Percentiles rank a stretch among this genome's conserved stretches.
These are phyloP conservation scores for Myathropa florea DNA, from an alignment of 2,888 invertebrate genomes.

Conservation along the genomic window DNA sequence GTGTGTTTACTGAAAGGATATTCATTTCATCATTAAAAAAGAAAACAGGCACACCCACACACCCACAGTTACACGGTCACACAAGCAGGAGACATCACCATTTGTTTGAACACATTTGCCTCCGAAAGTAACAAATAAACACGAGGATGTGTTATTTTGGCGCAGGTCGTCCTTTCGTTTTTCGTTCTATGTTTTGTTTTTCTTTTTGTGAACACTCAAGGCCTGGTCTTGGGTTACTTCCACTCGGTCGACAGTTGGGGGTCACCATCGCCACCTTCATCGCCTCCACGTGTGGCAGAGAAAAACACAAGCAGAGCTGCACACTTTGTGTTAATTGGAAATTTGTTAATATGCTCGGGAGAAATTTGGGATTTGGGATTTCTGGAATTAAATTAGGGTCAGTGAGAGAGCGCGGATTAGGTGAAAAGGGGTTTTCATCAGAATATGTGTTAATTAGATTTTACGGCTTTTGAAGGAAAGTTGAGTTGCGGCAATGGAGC, in stretches of 20 bases:
- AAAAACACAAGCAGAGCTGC: constrained; percentile 7
- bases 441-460: constrained; percentile 31
- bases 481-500: not conserved
- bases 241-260: not conserved
- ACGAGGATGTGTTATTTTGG: constrained; percentile 38
- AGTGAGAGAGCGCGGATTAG: constrained; percentile 11
- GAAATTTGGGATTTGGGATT: constrained; percentile 26
- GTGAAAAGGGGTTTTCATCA: not conserved
- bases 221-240: not conserved
- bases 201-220: not conserved
- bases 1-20: constrained; percentile 35
- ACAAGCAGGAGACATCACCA: constrained; percentile 12
- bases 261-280: not conserved
- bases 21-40: constrained; percentile 35
- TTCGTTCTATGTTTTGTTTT: not conserved
- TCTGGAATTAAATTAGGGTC: constrained; percentile 41
- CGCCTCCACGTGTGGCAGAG: not conserved
- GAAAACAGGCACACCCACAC: constrained; percentile 2
- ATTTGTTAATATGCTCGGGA: constrained; percentile 50
- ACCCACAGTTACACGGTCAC: not conserved
- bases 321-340: constrained; percentile 54
- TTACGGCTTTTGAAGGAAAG: constrained; percentile 1
- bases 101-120: constrained; percentile 56
- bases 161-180: not conserved
- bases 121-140: constrained; percentile 57